phyloP scores from a whole-genome alignment of 2,797 vertebrate species.

The Parauchenoglanis ngamensis region DNA sequence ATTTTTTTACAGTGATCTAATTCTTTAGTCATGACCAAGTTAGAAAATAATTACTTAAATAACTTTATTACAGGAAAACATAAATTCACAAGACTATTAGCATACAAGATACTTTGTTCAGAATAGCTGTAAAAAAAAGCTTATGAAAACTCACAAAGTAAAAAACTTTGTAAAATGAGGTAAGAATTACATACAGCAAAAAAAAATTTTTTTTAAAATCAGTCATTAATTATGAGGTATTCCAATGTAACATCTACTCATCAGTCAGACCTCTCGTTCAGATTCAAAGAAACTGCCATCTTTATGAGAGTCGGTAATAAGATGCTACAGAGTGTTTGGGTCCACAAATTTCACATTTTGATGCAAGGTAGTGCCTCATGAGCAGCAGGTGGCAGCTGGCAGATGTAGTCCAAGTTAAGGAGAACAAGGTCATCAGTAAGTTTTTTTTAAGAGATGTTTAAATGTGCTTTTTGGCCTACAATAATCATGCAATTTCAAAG shows the following conservation, averaged over 20 bases:
- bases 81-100: not conserved
- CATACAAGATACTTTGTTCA: not conserved
- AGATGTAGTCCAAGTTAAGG: conserved; percentile 73
- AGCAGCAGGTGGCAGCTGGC: conserved; percentile 75
- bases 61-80: conserved; percentile 9
- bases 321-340: not conserved
- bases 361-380: conserved; percentile 67
- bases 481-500: not conserved
- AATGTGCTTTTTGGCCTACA: not conserved
- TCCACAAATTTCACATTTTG: conserved; percentile 58
- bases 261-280: not conserved
- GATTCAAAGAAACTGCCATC: not conserved
- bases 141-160: not conserved
- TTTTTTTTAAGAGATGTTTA: not conserved
- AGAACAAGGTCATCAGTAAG: conserved; percentile 34
- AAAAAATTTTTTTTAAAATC: not conserved
- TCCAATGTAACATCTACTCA: not conserved
- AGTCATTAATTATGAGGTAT: not conserved
- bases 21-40: not conserved
- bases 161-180: conserved; percentile 4
- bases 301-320: not conserved
- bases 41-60: not conserved
- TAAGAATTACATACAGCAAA: conserved; percentile 11
- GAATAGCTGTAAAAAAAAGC: not conserved
- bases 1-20: not conserved